Evolutionary conservation across 2,113 vertebrate species (phyloP).

Genomic region (Parus major): DNA sequence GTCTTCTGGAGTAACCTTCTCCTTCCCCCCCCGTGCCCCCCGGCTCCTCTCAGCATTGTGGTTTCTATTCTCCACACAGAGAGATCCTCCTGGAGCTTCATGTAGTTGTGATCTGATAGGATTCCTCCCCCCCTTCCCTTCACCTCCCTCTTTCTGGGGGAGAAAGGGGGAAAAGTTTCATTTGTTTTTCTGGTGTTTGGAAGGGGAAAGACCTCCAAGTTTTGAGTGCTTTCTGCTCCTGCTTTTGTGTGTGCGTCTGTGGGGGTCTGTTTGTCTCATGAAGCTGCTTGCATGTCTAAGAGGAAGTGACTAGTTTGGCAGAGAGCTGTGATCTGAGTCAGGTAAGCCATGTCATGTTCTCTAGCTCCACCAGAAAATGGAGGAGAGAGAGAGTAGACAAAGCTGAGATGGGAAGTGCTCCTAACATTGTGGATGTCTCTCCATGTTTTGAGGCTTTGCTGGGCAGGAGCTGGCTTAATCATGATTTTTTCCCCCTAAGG

Average conservation of each 20-base stretch:
- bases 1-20: conserved; percentile 77
- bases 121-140: not conserved
- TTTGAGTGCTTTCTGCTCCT: conserved; percentile 69
- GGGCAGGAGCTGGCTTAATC: conserved; percentile 73
- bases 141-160: conserved; percentile 11
- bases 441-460: conserved; percentile 78
- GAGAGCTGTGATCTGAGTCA: conserved; percentile 90
- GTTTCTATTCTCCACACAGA: conserved; percentile 66
- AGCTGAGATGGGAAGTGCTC: conserved; percentile 82
- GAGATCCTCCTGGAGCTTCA: conserved; percentile 69
- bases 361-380: conserved; percentile 98
- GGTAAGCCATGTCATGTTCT: conserved; percentile 87
- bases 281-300: conserved; percentile 77
- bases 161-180: conserved; percentile 72
- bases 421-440: conserved; percentile 76
- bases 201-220: conserved; percentile 75
- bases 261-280: conserved; percentile 77
- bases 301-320: conserved; percentile 83
- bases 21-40: not conserved
- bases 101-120: conserved; percentile 50
- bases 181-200: conserved; percentile 74
- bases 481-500: conserved; percentile 56
- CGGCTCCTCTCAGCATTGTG: conserved; percentile 58
- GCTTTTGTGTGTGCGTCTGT: conserved; percentile 65
- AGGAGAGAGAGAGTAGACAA: conserved; percentile 87